These are phyloP conservation scores for Physella acuta DNA, from an alignment of 1,140 invertebrate genomes.

Conservation along the genomic window DNA sequence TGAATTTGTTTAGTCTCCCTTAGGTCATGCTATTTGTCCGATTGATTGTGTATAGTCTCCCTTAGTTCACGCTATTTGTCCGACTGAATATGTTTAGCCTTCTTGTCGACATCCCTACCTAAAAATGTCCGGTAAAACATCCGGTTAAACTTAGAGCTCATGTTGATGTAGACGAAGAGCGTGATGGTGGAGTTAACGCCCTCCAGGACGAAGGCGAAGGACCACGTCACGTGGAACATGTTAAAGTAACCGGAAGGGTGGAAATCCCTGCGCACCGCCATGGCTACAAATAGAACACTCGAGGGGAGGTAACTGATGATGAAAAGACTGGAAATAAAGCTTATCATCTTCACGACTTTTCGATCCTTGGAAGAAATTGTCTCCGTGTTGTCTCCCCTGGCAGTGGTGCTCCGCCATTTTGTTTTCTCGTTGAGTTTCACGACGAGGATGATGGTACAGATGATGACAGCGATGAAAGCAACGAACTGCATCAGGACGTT, in stretches of 20 bases:
- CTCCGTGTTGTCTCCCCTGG: background rate
- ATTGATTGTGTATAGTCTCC: too few species aligned
- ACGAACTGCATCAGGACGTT: slow-evolving; percentile 11
- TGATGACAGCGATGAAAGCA: background rate
- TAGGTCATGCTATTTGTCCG: too few species aligned
- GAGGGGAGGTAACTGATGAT: slow-evolving; percentile 13
- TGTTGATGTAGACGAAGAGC: background rate
- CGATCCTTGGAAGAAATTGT: slow-evolving; percentile 1
- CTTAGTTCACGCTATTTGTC: too few species aligned
- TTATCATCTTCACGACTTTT: slow-evolving; percentile 12
- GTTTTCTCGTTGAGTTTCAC: slow-evolving; percentile 5
- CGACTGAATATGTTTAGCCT: too few species aligned
- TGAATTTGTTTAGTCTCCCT: too few species aligned
- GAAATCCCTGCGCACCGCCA: background rate
- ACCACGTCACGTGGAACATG: slow-evolving; percentile 3
- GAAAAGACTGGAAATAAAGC: slow-evolving; percentile 5
- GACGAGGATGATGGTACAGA: slow-evolving; percentile 6
- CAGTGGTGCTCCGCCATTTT: slow-evolving; percentile 5
- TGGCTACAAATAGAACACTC: background rate
- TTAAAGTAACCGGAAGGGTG: slow-evolving; percentile 5
- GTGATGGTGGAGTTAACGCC: slow-evolving; percentile 4
- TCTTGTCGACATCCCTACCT: background rate
- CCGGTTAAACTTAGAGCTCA: slow-evolving; percentile 5
- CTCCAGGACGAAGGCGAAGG: slow-evolving; percentile 7
- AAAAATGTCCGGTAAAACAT: slow-evolving; percentile 11